Base-by-base conservation (phyloP, 2,888 invertebrate species). In the Spilosoma lubricipeda region DNA sequence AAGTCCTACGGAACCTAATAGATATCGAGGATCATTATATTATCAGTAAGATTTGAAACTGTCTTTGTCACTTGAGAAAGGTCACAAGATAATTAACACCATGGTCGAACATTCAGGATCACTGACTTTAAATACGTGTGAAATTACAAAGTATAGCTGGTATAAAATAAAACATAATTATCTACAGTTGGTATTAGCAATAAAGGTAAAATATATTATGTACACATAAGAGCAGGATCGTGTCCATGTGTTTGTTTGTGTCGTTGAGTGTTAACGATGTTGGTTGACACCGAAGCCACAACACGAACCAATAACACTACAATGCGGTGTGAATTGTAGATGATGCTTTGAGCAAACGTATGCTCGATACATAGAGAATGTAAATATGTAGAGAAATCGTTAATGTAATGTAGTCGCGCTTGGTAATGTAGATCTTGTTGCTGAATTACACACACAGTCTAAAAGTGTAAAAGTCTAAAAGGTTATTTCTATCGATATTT, bases 311-410 rank as follows among this genome's bases (percentile, higher is more conserved):
- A 86, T 86, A 87, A 90, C 88, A 89, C 82, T 80, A 89, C 88
- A 90, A 89, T 83, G 76, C 78, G 81, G 91, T 93, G 93, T 91
- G 85, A 94, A 93, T 93, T 92, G 90, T 87, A 90, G 78, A 88
- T 91, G 90, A 93, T 92, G 86, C 83, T 83, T 90, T 89, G 85
- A 76, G 91, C 89, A 93, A 93, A 93, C 90, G 87, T 90, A 93
- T 89, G 91, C 89, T 88, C 89, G 89, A 91, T 88, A 63, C 30
- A 63, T 18, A 18, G 15, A 63, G 4, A 27, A 63, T 63, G 15
- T 63, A 18, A 84, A 85, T 86, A 86, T 84, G 82, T 85, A 83
- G 85, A 82, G 73, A 83, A 86, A 85, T 84, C 81, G 77, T 67
- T 74, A 77, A 78, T 79, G 77, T 80, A 81, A 82, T 81, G 79